Evolutionary conservation across 2,797 vertebrate species (phyloP).

Genomic region (Lophius americanus): DNA sequence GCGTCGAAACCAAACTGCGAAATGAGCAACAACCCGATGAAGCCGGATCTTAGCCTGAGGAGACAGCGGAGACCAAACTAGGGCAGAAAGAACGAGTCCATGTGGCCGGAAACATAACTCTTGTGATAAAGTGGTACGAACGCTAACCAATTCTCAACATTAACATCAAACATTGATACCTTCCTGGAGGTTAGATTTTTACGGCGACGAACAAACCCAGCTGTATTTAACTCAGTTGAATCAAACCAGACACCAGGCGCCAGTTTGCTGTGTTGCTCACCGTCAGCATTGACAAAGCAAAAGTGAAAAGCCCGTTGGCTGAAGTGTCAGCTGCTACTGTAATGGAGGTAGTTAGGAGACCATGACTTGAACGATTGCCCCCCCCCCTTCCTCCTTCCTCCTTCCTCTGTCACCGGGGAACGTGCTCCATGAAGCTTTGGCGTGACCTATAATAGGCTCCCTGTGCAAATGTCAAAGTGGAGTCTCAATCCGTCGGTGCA

Average conservation of each 20-base stretch:
- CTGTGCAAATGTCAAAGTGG: conserved; percentile 60
- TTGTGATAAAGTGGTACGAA: too few relatives aligned
- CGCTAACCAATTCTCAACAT: too few relatives aligned
- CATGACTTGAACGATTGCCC: conserved; percentile 50
- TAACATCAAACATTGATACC: too few relatives aligned
- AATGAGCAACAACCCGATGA: too few relatives aligned
- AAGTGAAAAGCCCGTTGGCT: conserved; percentile 58
- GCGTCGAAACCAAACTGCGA: too few relatives aligned
- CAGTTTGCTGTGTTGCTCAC: conserved; percentile 57
- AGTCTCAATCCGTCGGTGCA: conserved; percentile 48
- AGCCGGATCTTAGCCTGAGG: too few relatives aligned
- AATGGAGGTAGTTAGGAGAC: conserved; percentile 63
- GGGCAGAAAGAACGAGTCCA: too few relatives aligned
- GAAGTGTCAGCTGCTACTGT: conserved; percentile 60
- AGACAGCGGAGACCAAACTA: too few relatives aligned
- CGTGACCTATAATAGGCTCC: conserved; percentile 66
- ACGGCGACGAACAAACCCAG: conserved; percentile 18
- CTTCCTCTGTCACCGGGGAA: conserved; percentile 62
- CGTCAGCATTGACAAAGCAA: conserved; percentile 57
- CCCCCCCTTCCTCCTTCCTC: conserved; percentile 14
- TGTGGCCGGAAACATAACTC: too few relatives aligned
- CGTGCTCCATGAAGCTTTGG: conserved; percentile 65
- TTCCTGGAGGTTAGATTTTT: background rate
- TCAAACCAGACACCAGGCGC: conserved; percentile 34
- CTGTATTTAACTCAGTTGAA: conserved; percentile 32